Conservation (phyloP, 1,140 invertebrate genomes). For the Asbolus verrucosus region DNA sequence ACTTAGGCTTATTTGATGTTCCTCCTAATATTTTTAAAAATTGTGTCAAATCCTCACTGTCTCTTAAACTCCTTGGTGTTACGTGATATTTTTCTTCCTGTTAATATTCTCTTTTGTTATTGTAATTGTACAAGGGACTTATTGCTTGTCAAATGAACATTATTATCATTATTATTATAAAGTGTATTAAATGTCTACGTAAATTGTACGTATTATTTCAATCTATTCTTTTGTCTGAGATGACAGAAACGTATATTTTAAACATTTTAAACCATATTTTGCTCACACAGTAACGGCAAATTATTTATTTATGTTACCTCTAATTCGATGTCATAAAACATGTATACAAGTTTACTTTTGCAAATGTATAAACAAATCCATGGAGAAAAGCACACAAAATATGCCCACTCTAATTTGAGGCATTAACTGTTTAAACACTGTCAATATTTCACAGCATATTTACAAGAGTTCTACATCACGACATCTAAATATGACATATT, state of each 20-base stretch:
- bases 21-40: too few species aligned
- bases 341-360: constrained; percentile 20
- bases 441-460: constrained; percentile 14
- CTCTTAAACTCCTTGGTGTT: too few species aligned
- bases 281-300: neutral
- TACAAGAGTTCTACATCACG: neutral
- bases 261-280: constrained; percentile 5
- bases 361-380: constrained; percentile 18
- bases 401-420: constrained; percentile 18
- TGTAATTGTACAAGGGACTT: too few species aligned
- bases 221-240: too few species aligned
- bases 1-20: too few species aligned
- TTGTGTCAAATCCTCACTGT: too few species aligned
- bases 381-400: constrained; percentile 30
- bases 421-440: constrained; percentile 33
- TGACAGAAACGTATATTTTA: constrained; percentile 1
- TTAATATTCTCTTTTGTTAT: too few species aligned
- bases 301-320: constrained; percentile 8
- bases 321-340: constrained; percentile 18
- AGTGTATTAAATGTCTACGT: too few species aligned
- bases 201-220: too few species aligned
- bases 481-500: constrained; percentile 6
- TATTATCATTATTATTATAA: too few species aligned
- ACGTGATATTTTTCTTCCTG: too few species aligned
- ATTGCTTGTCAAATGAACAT: too few species aligned